Conservation (phyloP, 2,888 invertebrate species). For the Lithosia quadra region DNA sequence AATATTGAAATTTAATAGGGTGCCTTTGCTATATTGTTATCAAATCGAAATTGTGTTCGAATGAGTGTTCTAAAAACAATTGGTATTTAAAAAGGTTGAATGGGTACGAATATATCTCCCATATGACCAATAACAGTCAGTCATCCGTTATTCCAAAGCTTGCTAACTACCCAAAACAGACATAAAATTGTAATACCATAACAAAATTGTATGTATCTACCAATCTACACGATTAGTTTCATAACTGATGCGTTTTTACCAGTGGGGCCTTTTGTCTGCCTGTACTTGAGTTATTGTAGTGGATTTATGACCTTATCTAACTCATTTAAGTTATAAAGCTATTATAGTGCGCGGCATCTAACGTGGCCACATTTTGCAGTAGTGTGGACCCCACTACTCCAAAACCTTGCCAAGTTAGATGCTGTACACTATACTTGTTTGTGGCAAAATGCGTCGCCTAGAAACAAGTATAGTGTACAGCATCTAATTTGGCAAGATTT, state of each 20-base stretch:
- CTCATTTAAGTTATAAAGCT: neutral
- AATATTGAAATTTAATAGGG: slow-evolving; percentile 1
- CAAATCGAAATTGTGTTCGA: neutral
- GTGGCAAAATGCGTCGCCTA: too few relatives aligned
- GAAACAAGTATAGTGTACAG: too few relatives aligned
- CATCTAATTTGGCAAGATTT: too few relatives aligned
- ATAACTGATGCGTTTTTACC: neutral
- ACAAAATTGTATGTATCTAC: neutral
- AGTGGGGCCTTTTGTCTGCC: neutral
- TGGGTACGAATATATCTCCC: neutral
- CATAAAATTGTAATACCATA: neutral
- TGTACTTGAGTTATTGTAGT: neutral
- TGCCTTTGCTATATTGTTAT: neutral
- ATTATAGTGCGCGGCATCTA: too few relatives aligned
- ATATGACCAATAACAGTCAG: neutral
- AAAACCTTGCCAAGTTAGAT: too few relatives aligned
- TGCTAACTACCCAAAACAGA: neutral
- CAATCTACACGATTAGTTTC: neutral
- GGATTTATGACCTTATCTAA: neutral
- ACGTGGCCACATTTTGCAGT: too few relatives aligned
- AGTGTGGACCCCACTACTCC: too few relatives aligned
- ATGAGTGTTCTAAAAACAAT: neutral
- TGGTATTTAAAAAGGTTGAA: neutral
- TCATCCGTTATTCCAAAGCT: neutral
- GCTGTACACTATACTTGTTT: too few relatives aligned